phyloP scores from a whole-genome alignment of 1,140 invertebrate species.

The Drosophila athabasca region DNA sequence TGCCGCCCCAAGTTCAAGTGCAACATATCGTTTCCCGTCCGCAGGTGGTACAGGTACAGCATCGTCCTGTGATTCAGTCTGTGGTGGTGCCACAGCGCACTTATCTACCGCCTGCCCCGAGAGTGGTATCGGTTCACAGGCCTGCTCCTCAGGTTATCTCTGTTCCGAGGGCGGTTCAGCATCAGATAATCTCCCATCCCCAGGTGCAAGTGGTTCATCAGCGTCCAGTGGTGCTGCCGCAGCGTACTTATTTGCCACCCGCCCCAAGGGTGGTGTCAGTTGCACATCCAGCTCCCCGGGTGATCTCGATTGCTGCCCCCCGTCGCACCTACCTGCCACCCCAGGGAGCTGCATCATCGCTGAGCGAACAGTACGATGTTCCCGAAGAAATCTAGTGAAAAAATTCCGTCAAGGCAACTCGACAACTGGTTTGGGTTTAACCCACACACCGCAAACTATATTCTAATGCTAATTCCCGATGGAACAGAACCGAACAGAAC shows the following conservation, averaged over 20 bases:
- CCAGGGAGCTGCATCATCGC: constrained; percentile 22
- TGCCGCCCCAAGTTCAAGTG: constrained; percentile 25
- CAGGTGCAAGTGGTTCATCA: constrained; percentile 4
- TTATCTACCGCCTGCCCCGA: too few relatives aligned
- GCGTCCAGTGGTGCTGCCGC: constrained; percentile 23
- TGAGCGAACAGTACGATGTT: constrained; percentile 2
- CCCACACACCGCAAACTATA: constrained; percentile 53
- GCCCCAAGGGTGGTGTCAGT: constrained; percentile 6
- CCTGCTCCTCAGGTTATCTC: constrained; percentile 17
- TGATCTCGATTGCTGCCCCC: constrained; percentile 17
- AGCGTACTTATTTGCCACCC: constrained; percentile 41
- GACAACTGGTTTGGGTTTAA: constrained; percentile 58
- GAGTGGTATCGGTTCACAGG: too few relatives aligned
- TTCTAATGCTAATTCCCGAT: constrained; percentile 66
- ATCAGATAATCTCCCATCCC: constrained; percentile 10
- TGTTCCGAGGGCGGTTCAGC: constrained; percentile 7
- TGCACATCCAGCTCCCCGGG: neutral
- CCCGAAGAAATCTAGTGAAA: too few relatives aligned
- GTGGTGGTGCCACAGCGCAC: too few relatives aligned
- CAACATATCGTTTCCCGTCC: neutral
- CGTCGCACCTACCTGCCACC: constrained; percentile 43
- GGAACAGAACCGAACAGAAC: constrained; percentile 4
- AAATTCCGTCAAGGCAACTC: constrained; percentile 11
- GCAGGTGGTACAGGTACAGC: constrained; percentile 17
- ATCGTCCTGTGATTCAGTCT: too few relatives aligned